Evolutionary conservation across 2,113 vertebrate genomes (phyloP), one percentile per base, ranked within the genome.

Genomic region (Macrotus californicus): DNA sequence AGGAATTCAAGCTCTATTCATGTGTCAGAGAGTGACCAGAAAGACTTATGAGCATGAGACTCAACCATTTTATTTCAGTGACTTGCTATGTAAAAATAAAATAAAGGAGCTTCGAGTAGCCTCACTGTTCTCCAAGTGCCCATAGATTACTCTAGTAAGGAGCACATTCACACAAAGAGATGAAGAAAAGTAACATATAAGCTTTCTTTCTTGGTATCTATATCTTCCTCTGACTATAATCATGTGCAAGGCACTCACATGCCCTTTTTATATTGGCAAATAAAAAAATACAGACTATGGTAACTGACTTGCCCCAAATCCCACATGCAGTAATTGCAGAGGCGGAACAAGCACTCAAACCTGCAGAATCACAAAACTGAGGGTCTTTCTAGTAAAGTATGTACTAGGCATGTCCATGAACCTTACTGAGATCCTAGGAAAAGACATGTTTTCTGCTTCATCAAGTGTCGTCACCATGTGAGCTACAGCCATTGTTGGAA

Each of bases 371-470:
- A 41, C 61, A 61, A 12, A 95, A 8, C 29, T 22, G 5, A 6
- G 80, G 29, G 6, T 82, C 56, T 43, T 59, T 72, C 59, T 91
- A 91, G 85, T 81, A 91, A 39, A 87, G 5, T 3, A 1, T 7
- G 16, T 7, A 39, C 36, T 39, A 46, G 29, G 52, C 18, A 1
- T 87, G 83, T 46, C 50, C 12, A 11, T 73, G 61, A 70, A 54
- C 77, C 56, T 89, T 19, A 18, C n/a, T 48, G 22, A 91, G 66
- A 6, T 85, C 54, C 95, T 90, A 84, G 1, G 36, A 92, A 96
- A 41, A 85, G 64, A 81, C 52, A 13, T 26, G 82, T 94, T 97
- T 97, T 76, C 80, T 96, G 59, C 39, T 70, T 18, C 69, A 39
- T 89, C 86, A 73, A 79, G 54, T 94, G 59, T 48, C 91, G 59